Conservation (phyloP, 2,113 vertebrate genomes). For the rat (Rattus norvegicus) region DNA sequence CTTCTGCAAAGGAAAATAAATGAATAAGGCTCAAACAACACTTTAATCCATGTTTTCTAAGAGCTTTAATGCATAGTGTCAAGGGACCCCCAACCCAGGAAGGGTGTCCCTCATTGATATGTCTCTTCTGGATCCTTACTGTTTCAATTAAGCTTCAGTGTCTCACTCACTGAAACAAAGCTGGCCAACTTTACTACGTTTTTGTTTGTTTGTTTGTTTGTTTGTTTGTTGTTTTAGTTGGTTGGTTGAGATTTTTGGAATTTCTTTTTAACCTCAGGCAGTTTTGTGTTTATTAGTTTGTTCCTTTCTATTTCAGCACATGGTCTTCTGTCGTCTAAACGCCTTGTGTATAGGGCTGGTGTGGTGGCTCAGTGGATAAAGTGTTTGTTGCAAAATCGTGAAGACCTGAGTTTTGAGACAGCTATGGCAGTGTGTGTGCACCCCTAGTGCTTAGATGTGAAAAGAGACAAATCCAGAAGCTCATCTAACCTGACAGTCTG, state of each 20-base stretch:
- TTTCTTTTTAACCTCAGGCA: background rate
- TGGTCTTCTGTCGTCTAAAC: background rate
- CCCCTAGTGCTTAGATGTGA: background rate
- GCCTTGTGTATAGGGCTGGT: background rate
- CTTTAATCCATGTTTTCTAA: background rate
- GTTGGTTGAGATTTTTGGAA: too few species aligned
- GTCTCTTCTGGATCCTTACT: background rate
- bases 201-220: background rate
- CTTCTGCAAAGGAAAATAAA: background rate
- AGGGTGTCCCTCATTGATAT: background rate
- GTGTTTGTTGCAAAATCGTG: background rate
- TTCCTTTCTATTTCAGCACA: background rate
- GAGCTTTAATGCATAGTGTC: background rate
- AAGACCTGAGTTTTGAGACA: background rate
- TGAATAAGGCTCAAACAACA: background rate
- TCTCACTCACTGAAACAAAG: background rate
- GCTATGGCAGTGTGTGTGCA: background rate
- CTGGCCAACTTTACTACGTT: background rate
- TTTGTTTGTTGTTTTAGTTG: too few species aligned
- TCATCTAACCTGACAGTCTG: too few species aligned
- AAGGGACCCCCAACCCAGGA: background rate
- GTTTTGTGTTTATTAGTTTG: background rate
- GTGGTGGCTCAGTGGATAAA: background rate
- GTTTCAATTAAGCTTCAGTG: background rate
- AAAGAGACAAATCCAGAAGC: background rate